Evolutionary conservation across 1,140 invertebrate genomes (phyloP), one percentile per base, ranked within the genome.

Genomic region (Lasaia peninsularis): DNA sequence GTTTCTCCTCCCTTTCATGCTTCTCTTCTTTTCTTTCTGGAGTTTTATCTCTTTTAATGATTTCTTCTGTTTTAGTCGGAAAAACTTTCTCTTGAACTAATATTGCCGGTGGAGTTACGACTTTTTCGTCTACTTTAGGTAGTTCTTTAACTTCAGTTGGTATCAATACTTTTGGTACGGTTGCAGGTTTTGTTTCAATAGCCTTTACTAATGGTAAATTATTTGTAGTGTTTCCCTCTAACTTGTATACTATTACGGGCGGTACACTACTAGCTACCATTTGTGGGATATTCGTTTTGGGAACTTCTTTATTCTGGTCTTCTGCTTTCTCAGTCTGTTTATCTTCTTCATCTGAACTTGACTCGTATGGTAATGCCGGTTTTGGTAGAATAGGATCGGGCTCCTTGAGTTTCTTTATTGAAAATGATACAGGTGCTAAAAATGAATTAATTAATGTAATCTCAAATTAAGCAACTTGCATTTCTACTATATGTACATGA

Each of bases 331-430:
- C 70, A 6, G 52, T 40, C 2, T 71, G 62, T 50, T 73, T 78
- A 16, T 73, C 71, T 2, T 91, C 90, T 0, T 88, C 83, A 7
- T 92, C 91, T 32, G 94, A 94, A 58, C 94, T 94, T 11, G 92
- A 94, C 69, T 95, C 94, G 71, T 95, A 94, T 0, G 93, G 93
- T 14, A 95, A 69, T 0, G 93, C 93, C 34, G 93, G 91, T 71
- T 93, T 94, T 28, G 94, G 91, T 4, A 94, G 88, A 3, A 91
- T 90, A 0, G 90, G 84, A 60, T 95, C 94, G 0, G 92, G 91
- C 56, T 94, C 94, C 80, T 96, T 95, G 0, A 93, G 91, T 63
- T 95, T 94, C 75, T 95, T 95, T 21, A 96, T 95, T 0, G 95
- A 96, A 75, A 96, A 96, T 54, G 93, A 94, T 4, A 96, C 94